A percentile compares a stretch with the other conserved stretches of the same genome.
Evolutionary conservation across 2,888 invertebrate species (phyloP).

Genomic region (Plusia festucae): DNA sequence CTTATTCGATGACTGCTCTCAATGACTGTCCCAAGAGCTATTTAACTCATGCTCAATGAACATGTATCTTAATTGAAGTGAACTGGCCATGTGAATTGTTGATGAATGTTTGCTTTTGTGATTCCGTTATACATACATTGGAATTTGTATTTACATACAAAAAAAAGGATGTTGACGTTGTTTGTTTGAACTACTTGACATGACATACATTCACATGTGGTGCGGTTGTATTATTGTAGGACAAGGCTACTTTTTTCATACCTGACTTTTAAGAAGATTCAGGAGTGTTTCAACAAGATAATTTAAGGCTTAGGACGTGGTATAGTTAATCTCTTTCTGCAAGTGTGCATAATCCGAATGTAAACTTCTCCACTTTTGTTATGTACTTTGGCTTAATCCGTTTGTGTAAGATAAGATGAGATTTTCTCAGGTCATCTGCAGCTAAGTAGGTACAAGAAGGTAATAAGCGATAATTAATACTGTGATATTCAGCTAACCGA

Average conservation of each 20-base stretch:
- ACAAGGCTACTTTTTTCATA: constrained; percentile 28
- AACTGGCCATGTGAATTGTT: constrained; percentile 71
- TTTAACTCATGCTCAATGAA: constrained; percentile 85
- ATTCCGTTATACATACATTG: constrained; percentile 42
- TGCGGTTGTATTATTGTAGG: constrained; percentile 25
- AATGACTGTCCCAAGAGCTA: constrained; percentile 73
- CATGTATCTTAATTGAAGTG: constrained; percentile 83
- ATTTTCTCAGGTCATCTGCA: neutral
- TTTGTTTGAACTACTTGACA: constrained; percentile 31
- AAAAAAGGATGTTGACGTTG: constrained; percentile 27
- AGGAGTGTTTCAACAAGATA: neutral
- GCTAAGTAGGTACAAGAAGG: neutral
- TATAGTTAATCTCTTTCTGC: too few relatives aligned
- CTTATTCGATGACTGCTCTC: constrained; percentile 71
- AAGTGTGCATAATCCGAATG: too few relatives aligned
- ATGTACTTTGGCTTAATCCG: neutral
- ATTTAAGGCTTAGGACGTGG: too few relatives aligned
- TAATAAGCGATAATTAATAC: neutral
- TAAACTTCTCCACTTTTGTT: too few relatives aligned
- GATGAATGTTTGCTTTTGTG: constrained; percentile 60
- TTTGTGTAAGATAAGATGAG: neutral
- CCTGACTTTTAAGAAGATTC: neutral
- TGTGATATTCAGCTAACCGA: neutral
- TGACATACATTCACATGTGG: constrained; percentile 43
- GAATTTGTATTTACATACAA: constrained; percentile 39